Conservation (phyloP, 2,797 vertebrate genomes). For the Delichon dasypus region DNA sequence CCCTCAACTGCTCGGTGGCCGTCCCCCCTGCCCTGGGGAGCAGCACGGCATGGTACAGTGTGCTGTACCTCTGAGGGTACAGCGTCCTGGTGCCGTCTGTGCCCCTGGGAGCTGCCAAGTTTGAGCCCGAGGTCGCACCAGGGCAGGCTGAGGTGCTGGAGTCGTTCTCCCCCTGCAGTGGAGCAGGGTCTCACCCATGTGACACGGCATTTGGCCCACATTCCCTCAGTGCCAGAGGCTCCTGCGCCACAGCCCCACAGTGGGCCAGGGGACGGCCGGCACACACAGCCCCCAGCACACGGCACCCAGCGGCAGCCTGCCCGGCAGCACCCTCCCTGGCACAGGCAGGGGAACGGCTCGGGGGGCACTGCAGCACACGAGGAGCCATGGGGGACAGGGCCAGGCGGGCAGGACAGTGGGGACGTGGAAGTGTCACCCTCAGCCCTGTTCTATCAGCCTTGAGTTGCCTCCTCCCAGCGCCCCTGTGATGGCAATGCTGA, state of each 20-base stretch:
- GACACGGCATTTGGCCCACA: background rate
- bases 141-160: fast-evolving
- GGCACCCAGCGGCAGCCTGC: background rate
- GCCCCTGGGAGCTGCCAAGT: background rate
- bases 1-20: background rate
- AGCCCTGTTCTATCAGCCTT: conserved; percentile 77
- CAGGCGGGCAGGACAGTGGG: background rate
- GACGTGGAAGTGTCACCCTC: conserved; percentile 41
- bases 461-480: conserved; percentile 75
- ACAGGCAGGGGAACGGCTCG: background rate
- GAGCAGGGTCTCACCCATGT: fast-evolving
- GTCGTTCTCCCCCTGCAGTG: fast-evolving
- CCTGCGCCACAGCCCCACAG: background rate
- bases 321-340: background rate
- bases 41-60: background rate
- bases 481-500: conserved; percentile 77
- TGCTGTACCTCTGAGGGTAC: background rate
- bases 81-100: background rate
- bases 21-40: background rate
- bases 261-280: background rate
- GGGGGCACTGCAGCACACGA: background rate
- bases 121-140: background rate
- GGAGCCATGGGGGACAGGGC: background rate
- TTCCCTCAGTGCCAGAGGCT: background rate
- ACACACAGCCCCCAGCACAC: background rate